Evolutionary conservation across 2,113 vertebrate species (phyloP), one percentile per base, ranked within the genome.

Genomic region (Paedocypris sp.): DNA sequence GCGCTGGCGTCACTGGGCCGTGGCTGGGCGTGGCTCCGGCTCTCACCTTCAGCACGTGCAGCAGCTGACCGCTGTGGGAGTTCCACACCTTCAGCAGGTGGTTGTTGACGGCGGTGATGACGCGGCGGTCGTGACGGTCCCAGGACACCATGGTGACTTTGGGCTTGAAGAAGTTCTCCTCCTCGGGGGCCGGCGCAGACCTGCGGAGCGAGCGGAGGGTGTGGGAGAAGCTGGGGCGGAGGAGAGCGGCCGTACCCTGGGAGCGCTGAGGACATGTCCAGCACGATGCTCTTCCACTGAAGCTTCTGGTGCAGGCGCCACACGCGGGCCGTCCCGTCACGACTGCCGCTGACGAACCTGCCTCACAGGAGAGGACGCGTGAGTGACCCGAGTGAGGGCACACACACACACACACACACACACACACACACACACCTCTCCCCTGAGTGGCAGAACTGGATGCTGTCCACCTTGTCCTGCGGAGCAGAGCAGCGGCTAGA

Each of bases 91-190:
- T 99, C 60, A 99, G 88, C 56, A 96, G 87, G 76, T 95, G 88
- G 76, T 94, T 93, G 73, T 93, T 97, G 65, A 95, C 91, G 53
- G 95, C 93, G 2, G 95, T 99, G 70, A 96, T 90, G 20, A 99
- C 93, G n/a, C 87, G 84, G 73, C 83, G 85, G 75, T 99, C 94
- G 41, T 93, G 87, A 11, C 89, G 86, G 83, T 94, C 93, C 95
- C 95, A 99, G 23, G 94, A 91, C 58, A 98, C 93, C 95, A 99
- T 99, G 42, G 94, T 96, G 35, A 98, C 95, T 87, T 94, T 99
- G 62, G 93, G 89, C 77, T 94, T 98, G 80, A 92, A 90, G 76
- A 90, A 91, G 61, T 76, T 89, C 31, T 93, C 91, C 18, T 91
- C 91, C 63, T 90, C 89, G 12, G 73, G 85, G 75, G 60, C 65